Conservation (phyloP, 2,113 vertebrate genomes). For the Garra rufa region DNA sequence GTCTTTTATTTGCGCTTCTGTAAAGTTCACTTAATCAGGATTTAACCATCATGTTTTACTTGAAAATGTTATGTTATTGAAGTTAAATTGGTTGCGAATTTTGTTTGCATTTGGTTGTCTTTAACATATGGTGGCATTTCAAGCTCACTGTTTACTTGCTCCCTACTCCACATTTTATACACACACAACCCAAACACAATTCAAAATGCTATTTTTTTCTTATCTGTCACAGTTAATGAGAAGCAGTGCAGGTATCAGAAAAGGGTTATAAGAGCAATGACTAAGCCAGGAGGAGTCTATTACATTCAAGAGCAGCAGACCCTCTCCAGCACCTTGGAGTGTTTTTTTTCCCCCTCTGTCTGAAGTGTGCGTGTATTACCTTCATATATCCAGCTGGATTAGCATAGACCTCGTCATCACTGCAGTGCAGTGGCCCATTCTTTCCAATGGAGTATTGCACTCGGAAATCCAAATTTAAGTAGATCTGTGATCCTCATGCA, state of each 20-base stretch:
- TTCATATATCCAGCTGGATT: conserved; percentile 69
- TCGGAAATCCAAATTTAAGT: not conserved
- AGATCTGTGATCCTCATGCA: not conserved
- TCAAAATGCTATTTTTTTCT: conserved; percentile 60
- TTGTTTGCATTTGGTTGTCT: not conserved
- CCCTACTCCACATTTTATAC: not conserved
- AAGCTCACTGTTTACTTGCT: not conserved
- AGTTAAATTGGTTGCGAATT: not conserved
- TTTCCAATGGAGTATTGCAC: not conserved
- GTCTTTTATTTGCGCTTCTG: too few species aligned
- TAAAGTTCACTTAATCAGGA: too few species aligned
- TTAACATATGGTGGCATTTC: conserved; percentile 1
- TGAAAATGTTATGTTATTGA: not conserved
- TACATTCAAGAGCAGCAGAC: conserved; percentile 32
- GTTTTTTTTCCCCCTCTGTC: conserved; percentile 64
- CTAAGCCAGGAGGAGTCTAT: conserved; percentile 24
- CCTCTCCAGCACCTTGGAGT: conserved; percentile 1
- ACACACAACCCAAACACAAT: not conserved
- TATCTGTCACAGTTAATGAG: conserved; percentile 26
- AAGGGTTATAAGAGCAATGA: conserved; percentile 27
- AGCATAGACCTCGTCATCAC: conserved; percentile 38
- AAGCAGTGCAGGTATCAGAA: conserved; percentile 1
- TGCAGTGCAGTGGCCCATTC: not conserved
- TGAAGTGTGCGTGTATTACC: conserved; percentile 69
- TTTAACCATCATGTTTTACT: not conserved